phyloP scores from a whole-genome alignment of 2,888 invertebrate species.

The Nomada lathburiana region DNA sequence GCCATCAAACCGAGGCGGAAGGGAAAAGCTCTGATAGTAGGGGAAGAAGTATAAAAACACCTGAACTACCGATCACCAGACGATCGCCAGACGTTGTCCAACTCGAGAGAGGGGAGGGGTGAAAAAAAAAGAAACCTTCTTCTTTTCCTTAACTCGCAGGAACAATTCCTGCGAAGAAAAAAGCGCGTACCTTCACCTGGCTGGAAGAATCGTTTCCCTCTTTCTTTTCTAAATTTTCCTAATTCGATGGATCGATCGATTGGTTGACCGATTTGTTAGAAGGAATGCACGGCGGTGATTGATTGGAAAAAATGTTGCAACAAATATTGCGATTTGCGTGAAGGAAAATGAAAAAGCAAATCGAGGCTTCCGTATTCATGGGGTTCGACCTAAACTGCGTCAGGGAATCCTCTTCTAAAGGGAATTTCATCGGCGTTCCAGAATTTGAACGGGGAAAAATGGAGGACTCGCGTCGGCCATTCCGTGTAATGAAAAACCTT shows the following conservation, averaged over 20 bases:
- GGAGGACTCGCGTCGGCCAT: slow-evolving; percentile 15
- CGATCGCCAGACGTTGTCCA: slow-evolving; percentile 66
- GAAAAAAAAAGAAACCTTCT: slow-evolving; percentile 12
- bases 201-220: background rate
- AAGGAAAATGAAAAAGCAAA: background rate
- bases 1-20: slow-evolving; percentile 59
- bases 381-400: background rate
- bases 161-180: background rate
- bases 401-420: background rate
- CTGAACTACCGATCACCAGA: slow-evolving; percentile 67
- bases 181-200: background rate
- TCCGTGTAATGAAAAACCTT: slow-evolving; percentile 31
- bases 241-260: background rate
- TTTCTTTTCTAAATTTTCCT: background rate
- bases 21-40: slow-evolving; percentile 24
- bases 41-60: slow-evolving; percentile 65
- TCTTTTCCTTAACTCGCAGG: background rate
- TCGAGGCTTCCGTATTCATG: background rate
- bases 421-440: slow-evolving; percentile 26
- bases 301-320: too few relatives aligned
- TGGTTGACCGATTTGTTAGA: too few relatives aligned
- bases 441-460: slow-evolving; percentile 20
- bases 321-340: too few relatives aligned
- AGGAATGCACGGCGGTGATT: too few relatives aligned
- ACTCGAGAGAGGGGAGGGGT: too few relatives aligned